A percentile compares a stretch with the other conserved stretches of the same genome.
phyloP scores from a whole-genome alignment of 1,140 invertebrate genomes.

The Heliconius congener region DNA sequence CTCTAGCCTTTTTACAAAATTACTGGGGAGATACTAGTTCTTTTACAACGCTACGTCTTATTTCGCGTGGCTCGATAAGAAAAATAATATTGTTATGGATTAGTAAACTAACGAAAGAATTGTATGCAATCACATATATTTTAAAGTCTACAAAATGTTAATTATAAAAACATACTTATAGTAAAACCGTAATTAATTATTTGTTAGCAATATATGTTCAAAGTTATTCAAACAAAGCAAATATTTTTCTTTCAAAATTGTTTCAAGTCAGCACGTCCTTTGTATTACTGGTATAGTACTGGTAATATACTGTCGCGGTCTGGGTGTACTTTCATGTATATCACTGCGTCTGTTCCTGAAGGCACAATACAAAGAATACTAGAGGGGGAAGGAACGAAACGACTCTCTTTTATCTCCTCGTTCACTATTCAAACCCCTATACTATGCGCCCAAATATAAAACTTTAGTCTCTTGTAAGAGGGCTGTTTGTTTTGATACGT shows the following conservation, averaged over 20 bases:
- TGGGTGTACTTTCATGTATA: conserved; percentile 7
- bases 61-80: too few relatives aligned
- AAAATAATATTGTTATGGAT: too few relatives aligned
- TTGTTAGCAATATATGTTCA: background rate
- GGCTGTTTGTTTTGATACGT: conserved; percentile 2
- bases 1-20: too few relatives aligned
- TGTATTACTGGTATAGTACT: background rate
- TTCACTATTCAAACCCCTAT: conserved; percentile 19
- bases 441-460: conserved; percentile 15
- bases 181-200: too few relatives aligned
- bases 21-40: too few relatives aligned
- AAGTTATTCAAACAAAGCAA: background rate
- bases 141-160: too few relatives aligned
- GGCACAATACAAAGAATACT: conserved; percentile 18
- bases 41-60: too few relatives aligned
- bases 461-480: conserved; percentile 9
- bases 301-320: conserved; percentile 12
- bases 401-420: conserved; percentile 15
- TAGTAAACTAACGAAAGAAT: too few relatives aligned
- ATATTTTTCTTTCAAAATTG: conserved; percentile 2
- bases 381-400: conserved; percentile 16
- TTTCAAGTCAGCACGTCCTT: background rate
- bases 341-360: conserved; percentile 7
- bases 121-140: too few relatives aligned
- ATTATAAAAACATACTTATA: too few relatives aligned